These are phyloP conservation scores for Stegophylla sp. DNA, from an alignment of 2,888 invertebrate genomes.

Conservation along the genomic window DNA sequence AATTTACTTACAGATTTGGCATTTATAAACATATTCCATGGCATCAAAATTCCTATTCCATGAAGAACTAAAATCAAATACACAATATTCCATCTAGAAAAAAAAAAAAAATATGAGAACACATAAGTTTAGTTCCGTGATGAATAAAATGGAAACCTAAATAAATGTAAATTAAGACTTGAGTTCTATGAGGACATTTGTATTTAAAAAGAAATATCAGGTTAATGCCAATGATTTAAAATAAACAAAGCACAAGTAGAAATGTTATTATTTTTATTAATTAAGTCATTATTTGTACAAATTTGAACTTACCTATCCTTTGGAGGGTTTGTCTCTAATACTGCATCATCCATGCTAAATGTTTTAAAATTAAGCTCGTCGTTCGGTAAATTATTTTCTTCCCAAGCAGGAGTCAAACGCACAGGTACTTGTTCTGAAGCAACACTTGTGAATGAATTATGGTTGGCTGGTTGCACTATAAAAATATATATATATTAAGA, in stretches of 20 bases:
- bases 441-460: constrained; percentile 55
- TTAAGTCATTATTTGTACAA: not conserved
- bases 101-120: not conserved
- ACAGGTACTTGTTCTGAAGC: constrained; percentile 69
- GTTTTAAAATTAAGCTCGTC: constrained; percentile 83
- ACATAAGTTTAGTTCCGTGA: no score
- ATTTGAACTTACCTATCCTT: constrained; percentile 70
- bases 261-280: no score
- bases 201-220: no score
- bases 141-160: no score
- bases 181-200: no score
- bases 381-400: constrained; percentile 81
- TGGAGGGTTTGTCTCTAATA: constrained; percentile 78
- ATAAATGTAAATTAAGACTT: no score
- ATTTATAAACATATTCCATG: constrained; percentile 99
- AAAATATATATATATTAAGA: not conserved
- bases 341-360: constrained; percentile 73
- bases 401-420: constrained; percentile 85
- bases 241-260: no score
- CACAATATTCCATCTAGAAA: constrained; percentile 74
- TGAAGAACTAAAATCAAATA: constrained; percentile 89
- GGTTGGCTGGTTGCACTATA: constrained; percentile 47
- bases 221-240: no score
- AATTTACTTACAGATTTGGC: constrained; percentile 77
- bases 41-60: constrained; percentile 91